Conservation (phyloP, 2,113 vertebrate genomes). For the Lonchura striata region DNA sequence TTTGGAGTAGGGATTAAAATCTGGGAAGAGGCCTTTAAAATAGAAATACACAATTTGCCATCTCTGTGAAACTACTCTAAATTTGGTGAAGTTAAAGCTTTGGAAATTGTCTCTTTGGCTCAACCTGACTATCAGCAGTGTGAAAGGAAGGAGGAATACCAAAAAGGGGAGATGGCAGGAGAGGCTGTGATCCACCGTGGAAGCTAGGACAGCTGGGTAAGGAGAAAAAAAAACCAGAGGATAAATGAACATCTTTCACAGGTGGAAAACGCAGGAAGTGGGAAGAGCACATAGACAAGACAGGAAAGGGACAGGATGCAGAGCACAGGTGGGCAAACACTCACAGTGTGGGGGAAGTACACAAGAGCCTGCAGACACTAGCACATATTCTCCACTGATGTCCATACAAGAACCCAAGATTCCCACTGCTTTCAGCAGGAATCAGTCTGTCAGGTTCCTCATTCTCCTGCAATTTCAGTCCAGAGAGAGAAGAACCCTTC, state of each 20-base stretch:
- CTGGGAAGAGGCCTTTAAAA: background rate
- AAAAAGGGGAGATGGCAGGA: background rate
- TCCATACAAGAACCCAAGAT: background rate
- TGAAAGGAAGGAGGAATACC: background rate
- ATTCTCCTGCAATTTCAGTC: background rate
- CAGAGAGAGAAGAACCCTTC: background rate
- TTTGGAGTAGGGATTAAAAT: background rate
- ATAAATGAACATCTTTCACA: background rate
- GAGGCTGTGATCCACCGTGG: background rate
- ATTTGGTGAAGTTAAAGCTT: background rate
- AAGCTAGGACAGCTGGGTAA: background rate
- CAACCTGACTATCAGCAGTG: background rate
- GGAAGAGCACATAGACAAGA: background rate
- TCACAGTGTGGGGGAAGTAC: background rate
- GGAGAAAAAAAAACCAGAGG: background rate
- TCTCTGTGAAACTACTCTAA: background rate
- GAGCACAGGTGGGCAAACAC: background rate
- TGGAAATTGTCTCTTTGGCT: background rate
- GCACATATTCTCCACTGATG: background rate
- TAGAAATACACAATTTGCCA: background rate
- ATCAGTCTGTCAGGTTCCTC: background rate
- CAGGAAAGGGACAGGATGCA: background rate
- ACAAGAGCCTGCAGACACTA: background rate
- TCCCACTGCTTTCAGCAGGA: background rate
- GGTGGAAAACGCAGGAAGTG: accelerated